Base-by-base conservation (phyloP, 2,797 vertebrate genomes). In the Takifugu ocellatus region DNA sequence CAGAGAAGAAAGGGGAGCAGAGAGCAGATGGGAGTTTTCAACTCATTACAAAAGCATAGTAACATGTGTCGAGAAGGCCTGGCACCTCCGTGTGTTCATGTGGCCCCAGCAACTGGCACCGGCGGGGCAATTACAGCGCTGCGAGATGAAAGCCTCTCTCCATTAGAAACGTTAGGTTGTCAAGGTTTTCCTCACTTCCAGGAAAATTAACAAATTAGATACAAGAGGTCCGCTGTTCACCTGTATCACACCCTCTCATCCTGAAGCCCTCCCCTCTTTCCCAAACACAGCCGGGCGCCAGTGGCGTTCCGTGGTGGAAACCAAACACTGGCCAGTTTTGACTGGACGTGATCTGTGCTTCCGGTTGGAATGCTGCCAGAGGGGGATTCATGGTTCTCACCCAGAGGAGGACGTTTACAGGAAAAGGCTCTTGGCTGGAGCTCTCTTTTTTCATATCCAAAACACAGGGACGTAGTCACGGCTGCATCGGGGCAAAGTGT, bases 301-400 rank as follows among this genome's bases (percentile, higher is more conserved):
- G 79, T 81, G 85, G 84, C 77, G 63, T 83, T 84, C 77, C 72
- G 79, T n/a, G 80, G 80, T 84, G 78, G 77, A 90, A 90, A 90
- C 84, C 81, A 90, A 88, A 90, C 84, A 87, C 82, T 48, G 81
- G 74, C 33, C 78, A 88, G 80, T 88, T 89, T 84, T 81, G 85
- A 88, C 81, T 86, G 84, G 81, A 82, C 51, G 75, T 87, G 87
- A 90, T 86, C 84, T 84, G 78, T 87, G 84, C 81, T 88, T 89
- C 87, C 87, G 83, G 76, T 70, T 68, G 70, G 69, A 79, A 55
- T 27, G 69, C 66, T 80, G 82, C 84, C 84, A 87, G 77, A 69
- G 67, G 60, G 33, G 67, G 81, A 87, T 85, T 87, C 83, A 86
- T 88, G 83, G 79, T 79, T 79, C 72, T 82, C 68, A 84, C 78